A percentile compares a stretch with the other conserved stretches of the same genome.
phyloP scores from a whole-genome alignment of 2,113 vertebrate genomes.

The Rhagologus leucostigma region DNA sequence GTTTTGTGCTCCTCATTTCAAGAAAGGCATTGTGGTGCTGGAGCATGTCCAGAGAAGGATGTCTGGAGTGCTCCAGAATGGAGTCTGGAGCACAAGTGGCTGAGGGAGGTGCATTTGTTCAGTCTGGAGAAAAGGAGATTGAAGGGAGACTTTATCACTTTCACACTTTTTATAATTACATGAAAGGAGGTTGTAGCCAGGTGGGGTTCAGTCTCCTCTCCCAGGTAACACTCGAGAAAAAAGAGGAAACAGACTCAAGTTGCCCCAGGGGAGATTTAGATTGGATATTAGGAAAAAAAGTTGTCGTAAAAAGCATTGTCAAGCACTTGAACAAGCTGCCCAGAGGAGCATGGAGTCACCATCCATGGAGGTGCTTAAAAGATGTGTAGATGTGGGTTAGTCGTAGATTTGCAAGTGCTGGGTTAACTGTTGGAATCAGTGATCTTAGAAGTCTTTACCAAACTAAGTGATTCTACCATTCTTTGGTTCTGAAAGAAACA shows the following conservation, averaged over 20 bases:
- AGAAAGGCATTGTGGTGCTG: neutral
- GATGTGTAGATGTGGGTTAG: too few species aligned
- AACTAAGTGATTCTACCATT: neutral
- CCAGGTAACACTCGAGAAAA: neutral
- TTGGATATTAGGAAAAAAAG: neutral
- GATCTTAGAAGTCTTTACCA: neutral
- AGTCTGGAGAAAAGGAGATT: neutral
- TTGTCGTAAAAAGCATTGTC: neutral
- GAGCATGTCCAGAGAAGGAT: neutral
- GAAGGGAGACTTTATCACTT: neutral
- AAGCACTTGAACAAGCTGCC: neutral
- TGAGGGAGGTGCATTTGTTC: neutral
- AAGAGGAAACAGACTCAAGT: neutral
- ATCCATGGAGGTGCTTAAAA: neutral
- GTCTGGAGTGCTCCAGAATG: too few species aligned
- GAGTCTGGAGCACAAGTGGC: neutral
- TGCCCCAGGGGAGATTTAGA: neutral
- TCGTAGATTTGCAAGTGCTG: neutral
- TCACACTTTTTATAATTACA: neutral
- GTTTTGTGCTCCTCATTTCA: neutral
- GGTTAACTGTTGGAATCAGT: neutral
- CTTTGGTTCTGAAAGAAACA: neutral
- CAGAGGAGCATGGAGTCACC: neutral
- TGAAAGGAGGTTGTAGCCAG: neutral
- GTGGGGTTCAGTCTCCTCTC: neutral